Conservation (phyloP, 2,797 vertebrate species). For the Paguma larvata region DNA sequence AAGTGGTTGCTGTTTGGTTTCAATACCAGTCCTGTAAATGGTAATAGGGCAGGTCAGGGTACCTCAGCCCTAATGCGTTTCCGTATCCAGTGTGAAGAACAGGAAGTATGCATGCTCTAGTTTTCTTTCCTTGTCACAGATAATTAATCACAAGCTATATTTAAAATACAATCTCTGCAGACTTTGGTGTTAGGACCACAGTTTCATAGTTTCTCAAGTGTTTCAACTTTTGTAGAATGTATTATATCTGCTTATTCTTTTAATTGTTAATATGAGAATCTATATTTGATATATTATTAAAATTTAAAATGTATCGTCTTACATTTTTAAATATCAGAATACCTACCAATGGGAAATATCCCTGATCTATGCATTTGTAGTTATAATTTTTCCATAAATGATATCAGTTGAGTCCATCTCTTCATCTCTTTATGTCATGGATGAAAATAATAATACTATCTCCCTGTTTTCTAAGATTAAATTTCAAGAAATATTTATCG, state of each 20-base stretch:
- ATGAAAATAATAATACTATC: conserved; percentile 23
- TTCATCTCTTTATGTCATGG: conserved; percentile 32
- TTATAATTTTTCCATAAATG: conserved; percentile 16
- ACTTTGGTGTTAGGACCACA: not conserved
- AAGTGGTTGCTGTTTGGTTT: conserved; percentile 11
- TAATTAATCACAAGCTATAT: conserved; percentile 16
- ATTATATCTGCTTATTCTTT: conserved; percentile 3
- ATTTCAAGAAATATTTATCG: conserved; percentile 38
- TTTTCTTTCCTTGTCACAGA: not conserved
- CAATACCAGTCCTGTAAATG: not conserved
- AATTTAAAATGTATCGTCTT: not conserved
- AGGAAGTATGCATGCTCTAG: not conserved
- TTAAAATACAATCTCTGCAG: not conserved
- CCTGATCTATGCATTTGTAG: not conserved
- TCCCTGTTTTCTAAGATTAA: conserved; percentile 17
- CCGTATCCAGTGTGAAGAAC: not conserved
- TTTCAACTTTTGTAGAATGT: conserved; percentile 21
- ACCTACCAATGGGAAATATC: not conserved
- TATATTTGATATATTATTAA: not conserved
- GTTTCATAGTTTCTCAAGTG: conserved; percentile 16
- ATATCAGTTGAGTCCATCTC: not conserved
- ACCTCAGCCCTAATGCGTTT: not conserved
- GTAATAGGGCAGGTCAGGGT: not conserved
- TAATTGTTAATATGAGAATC: not conserved
- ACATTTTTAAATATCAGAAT: not conserved